phyloP scores from a whole-genome alignment of 2,113 vertebrate species.

The Catharus minimus region DNA sequence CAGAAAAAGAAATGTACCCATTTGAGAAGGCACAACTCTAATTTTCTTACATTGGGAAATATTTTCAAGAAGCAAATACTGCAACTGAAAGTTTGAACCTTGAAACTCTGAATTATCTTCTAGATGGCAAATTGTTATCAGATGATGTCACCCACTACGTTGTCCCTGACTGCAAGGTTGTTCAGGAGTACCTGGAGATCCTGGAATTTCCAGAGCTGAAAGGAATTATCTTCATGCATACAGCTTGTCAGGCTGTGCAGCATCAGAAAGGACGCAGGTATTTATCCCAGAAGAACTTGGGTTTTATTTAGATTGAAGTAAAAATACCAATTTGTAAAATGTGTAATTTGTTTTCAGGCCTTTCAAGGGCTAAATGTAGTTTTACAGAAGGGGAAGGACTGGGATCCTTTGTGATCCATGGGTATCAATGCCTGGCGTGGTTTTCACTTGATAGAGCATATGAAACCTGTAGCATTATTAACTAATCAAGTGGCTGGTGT shows the following conservation, averaged over 20 bases:
- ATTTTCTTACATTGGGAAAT: not conserved
- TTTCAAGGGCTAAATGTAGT: not conserved
- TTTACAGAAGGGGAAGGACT: not conserved
- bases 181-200: slow-evolving; percentile 91
- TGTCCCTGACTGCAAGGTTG: slow-evolving; percentile 88
- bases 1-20: not conserved
- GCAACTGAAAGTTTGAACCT: slow-evolving; percentile 5
- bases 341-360: not conserved
- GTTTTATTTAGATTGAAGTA: not conserved
- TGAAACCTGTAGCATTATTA: not conserved
- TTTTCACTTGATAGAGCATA: not conserved
- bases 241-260: slow-evolving; percentile 88
- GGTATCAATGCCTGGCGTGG: not conserved
- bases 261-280: slow-evolving; percentile 93
- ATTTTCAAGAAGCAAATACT: not conserved
- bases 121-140: slow-evolving; percentile 87
- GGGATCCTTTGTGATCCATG: not conserved
- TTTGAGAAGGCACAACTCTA: not conserved
- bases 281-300: not conserved
- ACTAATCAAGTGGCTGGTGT: not conserved
- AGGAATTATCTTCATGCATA: slow-evolving; percentile 93
- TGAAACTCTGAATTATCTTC: slow-evolving; percentile 38
- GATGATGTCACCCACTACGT: slow-evolving; percentile 91
- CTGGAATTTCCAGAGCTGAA: slow-evolving; percentile 89
- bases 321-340: not conserved